Evolutionary conservation across 2,888 invertebrate genomes (phyloP), one percentile per base, ranked within the genome.

Genomic region (Brenthis hecate): DNA sequence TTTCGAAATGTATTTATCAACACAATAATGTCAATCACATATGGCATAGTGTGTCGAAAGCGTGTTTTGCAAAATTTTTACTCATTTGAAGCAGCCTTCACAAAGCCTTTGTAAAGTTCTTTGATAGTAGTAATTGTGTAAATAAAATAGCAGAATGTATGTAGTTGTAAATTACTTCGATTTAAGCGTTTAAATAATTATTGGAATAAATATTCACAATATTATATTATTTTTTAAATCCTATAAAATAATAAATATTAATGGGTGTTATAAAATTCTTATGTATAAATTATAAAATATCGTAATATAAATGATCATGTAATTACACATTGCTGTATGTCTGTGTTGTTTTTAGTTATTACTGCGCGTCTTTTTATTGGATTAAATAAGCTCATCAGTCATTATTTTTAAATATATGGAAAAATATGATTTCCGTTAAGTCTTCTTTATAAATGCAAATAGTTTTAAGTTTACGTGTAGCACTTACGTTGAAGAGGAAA

Each of bases 1-100:
- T 86, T 85, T 84, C 84, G 84, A 88, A 88, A 89, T 85, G 84
- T 60, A 61, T 69, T 50, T 54, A 68, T 75, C 61, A 65, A 66
- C 57, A 58, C 65, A 68, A 70, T 64, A 65, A 71, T 36, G 19
- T 65, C 48, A 65, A 60, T 65, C 60, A 55, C 47, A 64, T 16
- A 65, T 62, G 19, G 50, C 6, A n/a, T 13, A 13, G 16, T 3
- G 51, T 51, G 48, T 60, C 48, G 58, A 48, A 60, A 60, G 28
- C 36, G 36, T 8, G 36, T 60, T 60, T 60, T 50, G 23, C 48
- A 50, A 28, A 60, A 60, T 60, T 23, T 60, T 23, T 60, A 60
- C 48, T 50, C 48, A n/a, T 23, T 50, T 60, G 13, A 50, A 48
- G 23, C 8, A 50, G n/a, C 8, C 23, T 50, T 48, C 48, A 11